Evolutionary conservation across 2,113 vertebrate species (phyloP), one percentile per base, ranked within the genome.

Genomic region (Toxotes jaculatrix): DNA sequence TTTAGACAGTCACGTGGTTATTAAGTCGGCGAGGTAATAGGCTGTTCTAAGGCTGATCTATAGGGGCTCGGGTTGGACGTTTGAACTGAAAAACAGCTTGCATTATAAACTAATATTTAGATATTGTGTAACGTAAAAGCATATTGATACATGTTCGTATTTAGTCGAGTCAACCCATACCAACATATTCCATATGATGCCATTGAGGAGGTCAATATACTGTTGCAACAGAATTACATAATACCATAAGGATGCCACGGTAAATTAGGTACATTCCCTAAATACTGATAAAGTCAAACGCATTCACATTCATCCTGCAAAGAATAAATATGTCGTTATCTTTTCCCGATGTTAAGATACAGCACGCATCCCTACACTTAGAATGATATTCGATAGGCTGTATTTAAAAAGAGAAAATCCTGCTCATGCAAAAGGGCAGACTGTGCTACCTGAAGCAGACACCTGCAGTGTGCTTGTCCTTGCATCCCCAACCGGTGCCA

Each of bases 1-100:
- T 21, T 74, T 80, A 85, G 60, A 67, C 1, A 21, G 81, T 93
- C 91, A 95, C 88, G 80, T 94, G 90, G 57, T 68, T 68, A 65
- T 78, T 88, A 92, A 90, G 59, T 87, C 86, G 31, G 7, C 4
- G 51, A 63, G 62, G 34, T 87, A 86, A 89, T 87, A 61, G 70
- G 86, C 80, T 90, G 83, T 88, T 87, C 83, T 81, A 65, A 43
- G 70, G 73, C 68, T 49, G 75, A 71, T 76, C 66, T 79, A 32
- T 60, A 47, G 42, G 49, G 23, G 51, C 62, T 72, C 67, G 9
- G 27, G 34, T 27, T 66, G 53, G 19, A 66, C 31, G 5, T 56
- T 56, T 55, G 1, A 60, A 51, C 34, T 7, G 5, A 13, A 69
- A 57, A 63, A 51, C 32, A 43, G 53, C 13, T 4, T 45, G 8